Evolutionary conservation across 2,113 vertebrate species (phyloP), one percentile per base, ranked within the genome.

Genomic region (Psophia crepitans): DNA sequence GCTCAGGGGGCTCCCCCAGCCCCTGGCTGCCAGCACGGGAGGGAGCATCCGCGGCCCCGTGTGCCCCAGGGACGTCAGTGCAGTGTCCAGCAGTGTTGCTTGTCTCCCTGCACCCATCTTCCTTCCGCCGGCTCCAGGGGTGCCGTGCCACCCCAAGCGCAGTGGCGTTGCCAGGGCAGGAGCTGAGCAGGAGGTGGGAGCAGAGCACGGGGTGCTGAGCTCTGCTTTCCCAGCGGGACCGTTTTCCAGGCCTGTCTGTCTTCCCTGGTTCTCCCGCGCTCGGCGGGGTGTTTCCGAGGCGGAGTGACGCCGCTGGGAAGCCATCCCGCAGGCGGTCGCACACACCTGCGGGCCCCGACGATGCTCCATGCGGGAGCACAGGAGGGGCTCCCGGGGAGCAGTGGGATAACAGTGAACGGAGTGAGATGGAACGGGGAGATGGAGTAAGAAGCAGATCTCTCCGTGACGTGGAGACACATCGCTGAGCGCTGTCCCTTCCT

Each of bases 251-350:
- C 12, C n/a, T 16, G 18, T 7, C 48, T 69, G 88, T 60, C 39
- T 71, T 33, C 11, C 30, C 35, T 48, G 43, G 44, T 12, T 43
- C 51, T 32, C 68, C 37, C 2, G 5, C 1, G 12, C 61, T 35
- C 1, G 0, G 61, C 4, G 6, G 37, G 66, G 3, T 13, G 44
- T 53, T 56, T 28, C 41, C 7, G 1, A 12, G 32, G 43, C 4
- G 9, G 13, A 17, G 14, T 35, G 57, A 43, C 3, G 2, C 46
- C 1, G 3, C n/a, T 17, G 63, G 58, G 74, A 54, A 54, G 6
- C 56, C 17, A 4, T 39, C 53, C 89, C 5, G 0, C 16, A 49
- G 74, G 2, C 8, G 3, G 11, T 4, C 1, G 1, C 2, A 0
- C 0, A 2, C 32, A 49, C 41, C 61, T 75, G 69, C 2, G 8